A percentile compares a stretch with the other conserved stretches of the same genome.
Evolutionary conservation across 2,797 vertebrate genomes (phyloP).

Genomic region (Betta splendens): DNA sequence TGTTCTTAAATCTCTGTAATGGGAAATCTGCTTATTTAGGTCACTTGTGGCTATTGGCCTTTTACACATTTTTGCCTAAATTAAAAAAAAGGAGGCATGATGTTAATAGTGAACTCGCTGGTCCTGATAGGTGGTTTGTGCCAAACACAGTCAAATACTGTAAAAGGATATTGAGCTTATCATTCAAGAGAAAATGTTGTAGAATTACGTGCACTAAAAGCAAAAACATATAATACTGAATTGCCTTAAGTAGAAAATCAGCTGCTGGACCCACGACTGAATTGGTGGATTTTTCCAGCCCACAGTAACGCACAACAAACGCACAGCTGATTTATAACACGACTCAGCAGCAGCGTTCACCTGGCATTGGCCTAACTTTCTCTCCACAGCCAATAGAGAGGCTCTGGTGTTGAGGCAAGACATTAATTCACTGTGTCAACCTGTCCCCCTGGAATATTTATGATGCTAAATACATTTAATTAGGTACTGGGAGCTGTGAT

Average conservation of each 20-base stretch:
- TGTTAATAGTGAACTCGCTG: background rate
- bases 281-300: constrained; percentile 44
- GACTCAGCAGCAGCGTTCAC: constrained; percentile 72
- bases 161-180: background rate
- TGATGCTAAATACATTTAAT: constrained; percentile 88
- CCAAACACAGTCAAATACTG: background rate
- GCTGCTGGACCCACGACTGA: constrained; percentile 23
- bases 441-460: constrained; percentile 86
- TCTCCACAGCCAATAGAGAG: constrained; percentile 75
- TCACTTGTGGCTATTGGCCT: too few species aligned
- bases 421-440: constrained; percentile 86
- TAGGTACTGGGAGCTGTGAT: constrained; percentile 75
- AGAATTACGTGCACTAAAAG: too few species aligned
- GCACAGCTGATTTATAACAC: constrained; percentile 71
- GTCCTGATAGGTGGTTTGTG: background rate
- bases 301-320: constrained; percentile 66
- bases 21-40: background rate
- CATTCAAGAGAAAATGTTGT: too few species aligned
- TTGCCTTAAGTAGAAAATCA: constrained; percentile 4
- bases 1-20: background rate
- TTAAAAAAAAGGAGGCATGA: background rate
- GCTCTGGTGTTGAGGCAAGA: constrained; percentile 80
- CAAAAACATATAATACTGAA: too few species aligned
- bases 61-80: background rate
- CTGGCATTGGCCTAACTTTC: constrained; percentile 73